These are phyloP conservation scores for Clarias magur DNA, from an alignment of 2,113 vertebrate species.

Conservation along the genomic window DNA sequence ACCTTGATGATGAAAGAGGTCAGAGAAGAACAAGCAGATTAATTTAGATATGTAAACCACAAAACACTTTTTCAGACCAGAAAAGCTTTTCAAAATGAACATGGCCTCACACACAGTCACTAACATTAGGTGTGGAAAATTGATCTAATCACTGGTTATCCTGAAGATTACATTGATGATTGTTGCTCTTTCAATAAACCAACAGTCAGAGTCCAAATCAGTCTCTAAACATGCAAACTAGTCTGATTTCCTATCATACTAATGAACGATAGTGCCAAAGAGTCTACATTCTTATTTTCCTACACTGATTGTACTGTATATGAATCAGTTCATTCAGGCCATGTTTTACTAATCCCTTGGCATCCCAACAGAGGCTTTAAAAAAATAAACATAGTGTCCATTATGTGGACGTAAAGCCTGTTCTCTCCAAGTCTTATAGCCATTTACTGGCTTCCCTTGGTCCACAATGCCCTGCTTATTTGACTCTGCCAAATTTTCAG, in stretches of 20 bases:
- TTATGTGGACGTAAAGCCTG: neutral
- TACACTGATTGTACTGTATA: neutral
- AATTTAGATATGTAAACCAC: no score
- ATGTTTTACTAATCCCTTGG: neutral
- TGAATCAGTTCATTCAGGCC: neutral
- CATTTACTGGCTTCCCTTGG: neutral
- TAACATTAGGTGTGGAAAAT: neutral
- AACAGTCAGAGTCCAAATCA: neutral
- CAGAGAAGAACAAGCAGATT: no score
- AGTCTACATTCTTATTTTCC: neutral
- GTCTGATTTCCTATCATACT: neutral
- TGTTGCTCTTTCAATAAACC: neutral
- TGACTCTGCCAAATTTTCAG: neutral
- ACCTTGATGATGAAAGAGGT: neutral
- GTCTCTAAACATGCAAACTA: neutral
- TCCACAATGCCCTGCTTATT: slow-evolving; percentile 9
- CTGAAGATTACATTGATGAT: neutral
- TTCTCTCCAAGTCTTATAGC: neutral
- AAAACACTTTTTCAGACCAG: no score
- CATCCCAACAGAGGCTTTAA: neutral
- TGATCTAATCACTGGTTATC: neutral
- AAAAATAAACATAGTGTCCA: neutral
- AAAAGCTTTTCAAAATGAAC: neutral
- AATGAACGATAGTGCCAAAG: neutral
- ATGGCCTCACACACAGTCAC: neutral